phyloP scores from a whole-genome alignment of 1,140 invertebrate genomes.

The Heliothis virescens region DNA sequence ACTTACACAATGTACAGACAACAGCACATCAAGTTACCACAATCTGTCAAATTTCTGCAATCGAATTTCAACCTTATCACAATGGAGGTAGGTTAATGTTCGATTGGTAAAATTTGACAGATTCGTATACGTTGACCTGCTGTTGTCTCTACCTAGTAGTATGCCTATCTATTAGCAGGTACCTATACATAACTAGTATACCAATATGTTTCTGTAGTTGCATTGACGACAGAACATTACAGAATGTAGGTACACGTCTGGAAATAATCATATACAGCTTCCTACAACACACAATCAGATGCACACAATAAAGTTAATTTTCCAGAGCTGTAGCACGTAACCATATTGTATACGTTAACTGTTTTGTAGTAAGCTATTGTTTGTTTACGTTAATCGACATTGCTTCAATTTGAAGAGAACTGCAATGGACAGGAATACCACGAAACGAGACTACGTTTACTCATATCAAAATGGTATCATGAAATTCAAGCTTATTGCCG shows the following conservation, averaged over 20 bases:
- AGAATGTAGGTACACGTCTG: background rate
- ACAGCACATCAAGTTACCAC: too few relatives aligned
- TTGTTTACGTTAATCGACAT: constrained; percentile 41
- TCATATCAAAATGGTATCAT: background rate
- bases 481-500: constrained; percentile 7
- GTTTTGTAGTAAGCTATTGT: constrained; percentile 32
- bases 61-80: too few relatives aligned
- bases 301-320: background rate
- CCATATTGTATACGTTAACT: constrained; percentile 2
- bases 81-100: too few relatives aligned
- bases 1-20: background rate
- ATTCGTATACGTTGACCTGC: too few relatives aligned
- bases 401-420: background rate
- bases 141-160: too few relatives aligned
- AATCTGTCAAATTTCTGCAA: too few relatives aligned
- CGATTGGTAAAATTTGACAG: too few relatives aligned
- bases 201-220: background rate
- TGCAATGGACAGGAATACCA: background rate
- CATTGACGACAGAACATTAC: background rate
- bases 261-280: constrained; percentile 7
- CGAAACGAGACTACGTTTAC: background rate
- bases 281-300: background rate
- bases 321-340: constrained; percentile 16
- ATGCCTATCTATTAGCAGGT: background rate
- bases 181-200: background rate